Conservation (phyloP, 2,113 vertebrate species). For the Mus spicilegus region DNA sequence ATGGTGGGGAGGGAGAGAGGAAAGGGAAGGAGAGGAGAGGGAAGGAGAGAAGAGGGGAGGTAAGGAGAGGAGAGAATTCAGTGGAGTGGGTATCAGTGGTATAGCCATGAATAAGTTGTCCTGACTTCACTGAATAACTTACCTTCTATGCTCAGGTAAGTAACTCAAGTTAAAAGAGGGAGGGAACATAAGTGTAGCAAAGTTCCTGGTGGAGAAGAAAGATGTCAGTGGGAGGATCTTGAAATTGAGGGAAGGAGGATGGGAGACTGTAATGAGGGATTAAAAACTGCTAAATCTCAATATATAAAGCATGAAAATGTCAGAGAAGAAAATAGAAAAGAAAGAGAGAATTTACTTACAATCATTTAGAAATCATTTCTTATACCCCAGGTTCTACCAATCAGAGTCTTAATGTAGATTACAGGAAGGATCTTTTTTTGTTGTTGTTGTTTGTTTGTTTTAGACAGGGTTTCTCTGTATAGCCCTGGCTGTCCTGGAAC, state of each 20-base stretch:
- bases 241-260: not conserved
- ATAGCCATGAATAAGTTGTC: not conserved
- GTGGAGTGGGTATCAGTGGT: not conserved
- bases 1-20: too few relatives aligned
- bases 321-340: not conserved
- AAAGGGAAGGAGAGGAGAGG: not conserved
- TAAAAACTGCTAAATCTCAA: not conserved
- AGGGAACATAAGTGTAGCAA: not conserved
- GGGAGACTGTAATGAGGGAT: not conserved
- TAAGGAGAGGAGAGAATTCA: not conserved
- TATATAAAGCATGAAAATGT: not conserved
- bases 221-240: not conserved
- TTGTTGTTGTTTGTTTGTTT: too few relatives aligned
- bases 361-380: not conserved
- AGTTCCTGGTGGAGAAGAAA: not conserved
- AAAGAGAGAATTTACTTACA: not conserved
- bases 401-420: too few relatives aligned
- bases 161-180: not conserved
- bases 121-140: not conserved
- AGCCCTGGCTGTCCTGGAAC: too few relatives aligned
- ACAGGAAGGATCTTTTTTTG: not conserved
- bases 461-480: too few relatives aligned
- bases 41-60: not conserved
- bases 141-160: not conserved
- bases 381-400: not conserved